Conservation (phyloP, 2,797 vertebrate genomes). For the Leucoraja ocellata region DNA sequence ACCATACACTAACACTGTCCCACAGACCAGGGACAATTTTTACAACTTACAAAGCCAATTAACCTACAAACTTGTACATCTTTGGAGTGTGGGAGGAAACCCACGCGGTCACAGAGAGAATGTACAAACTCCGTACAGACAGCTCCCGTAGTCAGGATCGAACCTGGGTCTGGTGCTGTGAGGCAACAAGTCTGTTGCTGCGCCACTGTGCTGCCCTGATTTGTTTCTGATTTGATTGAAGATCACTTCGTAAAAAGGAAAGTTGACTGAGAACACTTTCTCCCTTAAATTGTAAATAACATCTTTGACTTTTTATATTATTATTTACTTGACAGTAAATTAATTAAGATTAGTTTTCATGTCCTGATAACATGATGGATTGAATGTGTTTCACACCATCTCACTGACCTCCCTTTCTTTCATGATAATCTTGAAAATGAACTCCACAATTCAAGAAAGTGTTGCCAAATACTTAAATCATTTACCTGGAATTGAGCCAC, state of each 20-base stretch:
- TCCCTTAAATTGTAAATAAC: constrained; percentile 2
- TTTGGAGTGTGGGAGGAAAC: no score
- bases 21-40: no score
- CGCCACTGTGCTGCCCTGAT: no score
- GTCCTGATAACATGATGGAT: background rate
- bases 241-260: background rate
- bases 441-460: background rate
- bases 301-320: background rate
- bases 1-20: no score
- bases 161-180: no score
- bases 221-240: background rate
- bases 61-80: no score
- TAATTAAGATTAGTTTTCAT: constrained; percentile 15
- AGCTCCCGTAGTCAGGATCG: no score
- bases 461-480: background rate
- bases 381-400: constrained; percentile 21
- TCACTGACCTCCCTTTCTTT: constrained; percentile 8
- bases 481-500: background rate
- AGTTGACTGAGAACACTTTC: background rate
- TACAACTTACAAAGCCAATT: no score
- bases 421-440: constrained; percentile 8
- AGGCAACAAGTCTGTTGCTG: no score
- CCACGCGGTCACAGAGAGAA: no score
- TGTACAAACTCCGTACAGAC: no score
- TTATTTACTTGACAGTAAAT: background rate